Evolutionary conservation across 1,140 invertebrate genomes (phyloP).

Genomic region (Sarcophaga bullata): DNA sequence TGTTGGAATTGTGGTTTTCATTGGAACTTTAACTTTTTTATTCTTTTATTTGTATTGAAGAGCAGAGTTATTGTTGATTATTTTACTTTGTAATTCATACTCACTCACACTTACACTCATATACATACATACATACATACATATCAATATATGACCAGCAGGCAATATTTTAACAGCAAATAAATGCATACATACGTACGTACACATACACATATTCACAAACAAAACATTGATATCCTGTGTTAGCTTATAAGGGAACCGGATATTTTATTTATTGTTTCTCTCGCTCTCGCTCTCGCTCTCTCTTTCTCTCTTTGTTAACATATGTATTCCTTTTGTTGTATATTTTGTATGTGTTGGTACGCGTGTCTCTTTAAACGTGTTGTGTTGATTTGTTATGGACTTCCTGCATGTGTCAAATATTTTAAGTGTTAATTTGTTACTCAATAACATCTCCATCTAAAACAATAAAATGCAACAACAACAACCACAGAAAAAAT

Average conservation of each 20-base stretch:
- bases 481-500: background rate
- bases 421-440: conserved; percentile 22
- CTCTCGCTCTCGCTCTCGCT: too few species aligned
- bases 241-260: too few species aligned
- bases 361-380: too few species aligned
- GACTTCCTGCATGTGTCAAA: background rate
- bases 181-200: too few species aligned
- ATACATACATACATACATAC: background rate
- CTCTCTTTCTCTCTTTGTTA: too few species aligned
- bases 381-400: background rate
- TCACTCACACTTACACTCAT: background rate
- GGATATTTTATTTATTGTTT: too few species aligned
- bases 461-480: background rate
- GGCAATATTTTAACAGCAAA: too few species aligned
- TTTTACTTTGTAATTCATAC: background rate
- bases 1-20: too few species aligned
- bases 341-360: background rate
- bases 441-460: conserved; percentile 4
- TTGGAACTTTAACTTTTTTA: too few species aligned
- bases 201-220: too few species aligned
- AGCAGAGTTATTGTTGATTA: background rate
- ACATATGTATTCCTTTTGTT: background rate
- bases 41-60: too few species aligned
- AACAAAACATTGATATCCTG: too few species aligned
- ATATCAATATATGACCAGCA: background rate